A percentile compares a stretch with the other conserved stretches of the same genome.
These are phyloP conservation scores for Epinephelus moara DNA, from an alignment of 2,113 vertebrate species.

Conservation along the genomic window DNA sequence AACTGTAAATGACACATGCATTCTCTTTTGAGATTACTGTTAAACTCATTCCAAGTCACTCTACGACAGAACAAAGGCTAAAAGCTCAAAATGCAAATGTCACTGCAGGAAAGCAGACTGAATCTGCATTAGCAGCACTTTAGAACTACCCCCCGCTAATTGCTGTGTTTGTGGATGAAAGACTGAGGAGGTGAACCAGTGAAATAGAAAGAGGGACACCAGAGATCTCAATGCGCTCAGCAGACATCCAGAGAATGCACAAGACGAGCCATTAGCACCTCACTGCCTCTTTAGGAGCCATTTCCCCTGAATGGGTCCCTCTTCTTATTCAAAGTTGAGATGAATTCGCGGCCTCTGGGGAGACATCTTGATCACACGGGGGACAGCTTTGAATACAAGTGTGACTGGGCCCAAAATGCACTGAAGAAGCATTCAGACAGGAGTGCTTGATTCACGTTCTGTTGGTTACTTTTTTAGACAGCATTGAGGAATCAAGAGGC, in stretches of 20 bases:
- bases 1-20: not conserved
- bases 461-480: not conserved
- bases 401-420: not conserved
- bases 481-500: too few species aligned
- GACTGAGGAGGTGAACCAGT: slow-evolving; percentile 12
- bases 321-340: slow-evolving; percentile 38
- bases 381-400: not conserved
- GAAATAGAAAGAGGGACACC: not conserved
- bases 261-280: slow-evolving; percentile 42
- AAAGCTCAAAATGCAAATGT: slow-evolving; percentile 46
- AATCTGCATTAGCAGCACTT: slow-evolving; percentile 33
- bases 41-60: slow-evolving; percentile 12
- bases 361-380: not conserved
- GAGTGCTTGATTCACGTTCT: not conserved
- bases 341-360: not conserved
- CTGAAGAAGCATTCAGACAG: not conserved
- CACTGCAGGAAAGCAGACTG: slow-evolving; percentile 26
- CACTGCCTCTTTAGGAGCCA: not conserved
- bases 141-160: not conserved
- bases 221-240: slow-evolving; percentile 22
- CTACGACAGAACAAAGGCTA: slow-evolving; percentile 30
- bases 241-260: slow-evolving; percentile 31
- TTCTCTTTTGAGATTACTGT: slow-evolving; percentile 2
- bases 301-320: slow-evolving; percentile 25
- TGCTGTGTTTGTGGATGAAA: slow-evolving; percentile 43